Evolutionary conservation across 2,113 vertebrate genomes (phyloP).

Genomic region (Genyomyrus donnyi): DNA sequence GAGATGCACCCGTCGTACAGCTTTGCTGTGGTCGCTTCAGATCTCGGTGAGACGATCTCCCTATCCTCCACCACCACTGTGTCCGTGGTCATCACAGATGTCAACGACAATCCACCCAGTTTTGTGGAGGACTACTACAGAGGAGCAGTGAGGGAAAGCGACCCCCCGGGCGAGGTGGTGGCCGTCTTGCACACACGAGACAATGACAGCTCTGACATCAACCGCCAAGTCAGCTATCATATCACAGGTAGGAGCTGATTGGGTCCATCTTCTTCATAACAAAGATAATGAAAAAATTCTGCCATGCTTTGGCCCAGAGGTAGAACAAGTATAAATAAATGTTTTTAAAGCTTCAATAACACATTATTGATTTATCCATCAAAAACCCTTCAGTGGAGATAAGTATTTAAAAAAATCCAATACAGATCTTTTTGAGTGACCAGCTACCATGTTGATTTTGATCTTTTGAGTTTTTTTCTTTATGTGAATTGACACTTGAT

Average conservation of each 20-base stretch:
- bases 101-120: constrained; percentile 83
- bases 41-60: constrained; percentile 79
- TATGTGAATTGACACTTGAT: not conserved
- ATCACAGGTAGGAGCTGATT: constrained; percentile 78
- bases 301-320: not conserved
- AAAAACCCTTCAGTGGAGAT: not conserved
- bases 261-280: not conserved
- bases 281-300: not conserved
- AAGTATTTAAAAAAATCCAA: not conserved
- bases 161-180: constrained; percentile 86
- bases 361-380: constrained; percentile 2
- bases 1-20: constrained; percentile 75
- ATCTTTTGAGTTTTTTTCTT: not conserved
- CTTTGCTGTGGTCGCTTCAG: constrained; percentile 83
- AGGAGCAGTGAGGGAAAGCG: constrained; percentile 82
- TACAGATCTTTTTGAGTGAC: not conserved
- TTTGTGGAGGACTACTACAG: constrained; percentile 80
- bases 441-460: not conserved
- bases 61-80: constrained; percentile 77
- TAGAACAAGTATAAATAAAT: not conserved
- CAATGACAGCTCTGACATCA: constrained; percentile 78
- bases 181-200: constrained; percentile 88
- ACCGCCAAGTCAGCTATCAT: constrained; percentile 92
- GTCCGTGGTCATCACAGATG: constrained; percentile 78
- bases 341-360: not conserved